Percentiles rank a stretch among this genome's conserved stretches.
Evolutionary conservation across 2,113 vertebrate genomes (phyloP).

Genomic region (Ahaetulla prasina): DNA sequence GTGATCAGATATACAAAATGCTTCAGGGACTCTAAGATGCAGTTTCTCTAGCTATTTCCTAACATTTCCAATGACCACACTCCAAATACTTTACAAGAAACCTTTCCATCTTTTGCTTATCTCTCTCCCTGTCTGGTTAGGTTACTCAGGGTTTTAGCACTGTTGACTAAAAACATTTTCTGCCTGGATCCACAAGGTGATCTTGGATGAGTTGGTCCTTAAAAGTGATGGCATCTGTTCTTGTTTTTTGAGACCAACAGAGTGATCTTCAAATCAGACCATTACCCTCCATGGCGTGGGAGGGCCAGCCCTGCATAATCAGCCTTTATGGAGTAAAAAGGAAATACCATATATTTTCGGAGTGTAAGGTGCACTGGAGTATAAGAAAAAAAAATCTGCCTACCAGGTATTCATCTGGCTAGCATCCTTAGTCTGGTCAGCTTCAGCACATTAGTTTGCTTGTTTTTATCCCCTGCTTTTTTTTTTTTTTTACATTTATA

Average conservation of each 20-base stretch:
- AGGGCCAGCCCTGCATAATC: neutral
- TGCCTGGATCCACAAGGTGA: neutral
- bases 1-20: constrained; percentile 49
- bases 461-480: too few relatives aligned
- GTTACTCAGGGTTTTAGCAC: neutral
- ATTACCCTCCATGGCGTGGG: neutral
- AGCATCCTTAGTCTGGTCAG: too few relatives aligned
- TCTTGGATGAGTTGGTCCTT: neutral
- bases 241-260: neutral
- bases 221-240: neutral
- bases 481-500: too few relatives aligned
- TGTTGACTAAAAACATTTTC: neutral
- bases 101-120: neutral
- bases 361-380: too few relatives aligned
- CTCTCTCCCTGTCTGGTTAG: neutral
- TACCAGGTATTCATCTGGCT: too few relatives aligned
- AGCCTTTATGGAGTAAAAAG: neutral
- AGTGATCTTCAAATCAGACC: too few relatives aligned
- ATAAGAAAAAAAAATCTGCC: too few relatives aligned
- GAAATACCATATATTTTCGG: too few relatives aligned
- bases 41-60: constrained; percentile 21
- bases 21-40: constrained; percentile 16
- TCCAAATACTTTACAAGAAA: neutral
- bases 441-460: too few relatives aligned
- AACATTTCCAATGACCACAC: constrained; percentile 18